These are phyloP conservation scores for Myocastor coypus DNA, from an alignment of 2,113 vertebrate genomes.

Conservation along the genomic window DNA sequence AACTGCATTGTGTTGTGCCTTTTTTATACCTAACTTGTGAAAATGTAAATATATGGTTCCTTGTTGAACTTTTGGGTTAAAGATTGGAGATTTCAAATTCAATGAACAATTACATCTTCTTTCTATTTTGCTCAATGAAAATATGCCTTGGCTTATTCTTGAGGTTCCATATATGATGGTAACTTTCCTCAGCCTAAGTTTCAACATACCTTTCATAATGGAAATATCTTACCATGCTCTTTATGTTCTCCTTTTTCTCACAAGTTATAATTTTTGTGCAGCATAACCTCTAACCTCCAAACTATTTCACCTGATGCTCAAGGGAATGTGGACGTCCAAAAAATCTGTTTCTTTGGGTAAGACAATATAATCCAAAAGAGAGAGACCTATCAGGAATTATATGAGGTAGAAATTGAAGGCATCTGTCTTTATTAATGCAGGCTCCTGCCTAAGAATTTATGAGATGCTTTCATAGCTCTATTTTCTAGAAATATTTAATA, in stretches of 20 bases:
- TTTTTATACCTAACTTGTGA: background rate
- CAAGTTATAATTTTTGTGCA: constrained; percentile 46
- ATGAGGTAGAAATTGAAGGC: background rate
- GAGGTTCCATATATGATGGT: background rate
- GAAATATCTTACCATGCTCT: background rate
- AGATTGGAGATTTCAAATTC: constrained; percentile 11
- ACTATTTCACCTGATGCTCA: constrained; percentile 32
- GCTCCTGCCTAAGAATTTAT: background rate
- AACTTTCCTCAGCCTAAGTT: constrained; percentile 9
- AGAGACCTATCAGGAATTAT: background rate
- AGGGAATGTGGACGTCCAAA: background rate
- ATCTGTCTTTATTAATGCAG: background rate
- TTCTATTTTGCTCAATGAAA: background rate
- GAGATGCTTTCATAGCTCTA: background rate
- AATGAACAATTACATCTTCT: constrained; percentile 34
- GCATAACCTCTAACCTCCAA: background rate
- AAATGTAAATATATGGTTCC: background rate
- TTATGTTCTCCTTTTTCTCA: background rate
- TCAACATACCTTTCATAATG: background rate
- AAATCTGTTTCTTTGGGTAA: constrained; percentile 30
- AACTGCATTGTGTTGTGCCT: background rate
- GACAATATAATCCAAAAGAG: background rate
- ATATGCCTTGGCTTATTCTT: background rate
- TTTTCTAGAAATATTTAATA: background rate
- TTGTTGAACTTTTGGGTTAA: background rate